Evolutionary conservation across 1,140 invertebrate species (phyloP), one percentile per base, ranked within the genome.

Genomic region (Pseudoatta argentina): DNA sequence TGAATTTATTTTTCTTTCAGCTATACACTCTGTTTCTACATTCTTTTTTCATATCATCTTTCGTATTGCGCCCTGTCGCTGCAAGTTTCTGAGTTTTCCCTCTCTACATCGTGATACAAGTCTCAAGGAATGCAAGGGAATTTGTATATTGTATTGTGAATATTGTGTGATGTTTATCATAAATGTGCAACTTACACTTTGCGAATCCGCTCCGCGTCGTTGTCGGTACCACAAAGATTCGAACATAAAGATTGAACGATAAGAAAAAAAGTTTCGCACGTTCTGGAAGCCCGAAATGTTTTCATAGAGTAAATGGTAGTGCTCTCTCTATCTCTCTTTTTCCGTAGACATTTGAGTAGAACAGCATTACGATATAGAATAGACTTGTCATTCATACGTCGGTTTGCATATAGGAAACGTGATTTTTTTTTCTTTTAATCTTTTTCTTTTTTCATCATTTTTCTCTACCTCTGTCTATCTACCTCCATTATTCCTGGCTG

Each of bases 401-500:
- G 53, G 27, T 75, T 75, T 83, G 27, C 53, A 27, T 48, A 61
- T 27, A 71, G 39, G n/a, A 83, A 83, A 75, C 55, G 55, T 63
- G 44, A 75, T 0, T 73, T 57, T 4, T 21, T 30, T 14, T 55
- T 44, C 55, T 51, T 83, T 82, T 87, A 67, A 78, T 82, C 55
- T 87, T 77, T 88, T 18, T 87, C 59, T 81, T 53, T 87, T 66
- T 66, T 24, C 4, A 21, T 75, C n/a, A 1, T 76, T 64, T 78
- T 44, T 78, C 27, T 87, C 87, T 87, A 59, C 57, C 75, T 91
- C 39, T 89, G 57, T 88, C 67, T 90, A 53, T 89, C 87, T 91
- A 76, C 77, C 75, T 85, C 57, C 78, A 73, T 76, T 82, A 61
- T 88, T 91, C 77, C 88, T 90, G 86, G 86, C 88, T 92, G 88